phyloP scores from a whole-genome alignment of 2,888 invertebrate species.

The Dimorphilus gyrociliatus region DNA sequence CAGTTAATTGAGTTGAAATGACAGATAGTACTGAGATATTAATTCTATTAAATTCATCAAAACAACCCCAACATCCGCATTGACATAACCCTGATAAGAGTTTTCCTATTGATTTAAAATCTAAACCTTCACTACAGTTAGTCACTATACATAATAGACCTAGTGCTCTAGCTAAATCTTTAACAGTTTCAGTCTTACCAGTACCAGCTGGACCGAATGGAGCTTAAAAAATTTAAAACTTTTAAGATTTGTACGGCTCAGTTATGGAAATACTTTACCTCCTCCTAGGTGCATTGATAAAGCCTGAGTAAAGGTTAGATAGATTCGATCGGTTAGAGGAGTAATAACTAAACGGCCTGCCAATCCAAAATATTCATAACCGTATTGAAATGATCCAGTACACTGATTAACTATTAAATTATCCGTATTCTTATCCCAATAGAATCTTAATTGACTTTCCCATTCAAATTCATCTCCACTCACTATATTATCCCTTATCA shows the following conservation, averaged over 20 bases:
- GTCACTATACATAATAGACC: constrained; percentile 8
- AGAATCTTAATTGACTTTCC: constrained; percentile 8
- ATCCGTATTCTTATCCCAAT: constrained; percentile 7
- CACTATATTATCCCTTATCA: constrained; percentile 7
- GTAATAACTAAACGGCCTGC: constrained; percentile 9
- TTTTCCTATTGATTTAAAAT: constrained; percentile 9
- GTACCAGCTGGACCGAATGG: constrained; percentile 7
- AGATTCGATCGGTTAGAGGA: constrained; percentile 7
- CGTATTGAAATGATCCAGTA: constrained; percentile 7
- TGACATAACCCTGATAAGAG: constrained; percentile 7
- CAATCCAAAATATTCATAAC: constrained; percentile 8
- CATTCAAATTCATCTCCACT: constrained; percentile 8
- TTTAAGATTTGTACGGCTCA: no score
- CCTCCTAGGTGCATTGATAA: constrained; percentile 8
- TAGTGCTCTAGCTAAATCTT: constrained; percentile 9
- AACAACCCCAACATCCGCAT: no score
- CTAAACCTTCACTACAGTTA: constrained; percentile 9
- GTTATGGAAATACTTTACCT: no score
- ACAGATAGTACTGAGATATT: constrained; percentile 8
- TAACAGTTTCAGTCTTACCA: constrained; percentile 7
- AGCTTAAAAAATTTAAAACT: no score
- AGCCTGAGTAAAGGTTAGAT: constrained; percentile 9
- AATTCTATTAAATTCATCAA: constrained; percentile 9
- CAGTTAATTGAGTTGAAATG: constrained; percentile 8
- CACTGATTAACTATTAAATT: constrained; percentile 7